A percentile compares a stretch with the other conserved stretches of the same genome.
Evolutionary conservation across 2,113 vertebrate genomes (phyloP).

Genomic region (Oostethus manadensis): DNA sequence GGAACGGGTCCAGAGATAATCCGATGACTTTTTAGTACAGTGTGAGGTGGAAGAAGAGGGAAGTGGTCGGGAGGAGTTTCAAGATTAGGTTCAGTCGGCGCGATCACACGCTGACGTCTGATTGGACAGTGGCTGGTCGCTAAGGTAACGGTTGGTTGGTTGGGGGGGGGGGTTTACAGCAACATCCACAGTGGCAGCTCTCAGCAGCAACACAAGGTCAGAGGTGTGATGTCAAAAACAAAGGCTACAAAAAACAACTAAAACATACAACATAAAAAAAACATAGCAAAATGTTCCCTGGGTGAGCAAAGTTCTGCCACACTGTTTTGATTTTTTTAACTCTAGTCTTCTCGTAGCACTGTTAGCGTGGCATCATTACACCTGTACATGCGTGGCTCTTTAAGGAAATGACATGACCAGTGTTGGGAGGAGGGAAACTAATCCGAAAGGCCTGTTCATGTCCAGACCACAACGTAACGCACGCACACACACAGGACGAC

Average conservation of each 20-base stretch:
- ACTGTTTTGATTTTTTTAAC: too few species aligned
- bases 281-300: too few species aligned
- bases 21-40: slow-evolving; percentile 38
- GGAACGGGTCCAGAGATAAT: slow-evolving; percentile 24
- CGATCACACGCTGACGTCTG: slow-evolving; percentile 29
- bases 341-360: too few species aligned
- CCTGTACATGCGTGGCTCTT: too few species aligned
- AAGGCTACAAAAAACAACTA: not conserved
- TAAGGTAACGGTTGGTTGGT: slow-evolving; percentile 37
- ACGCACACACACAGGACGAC: slow-evolving; percentile 16
- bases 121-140: slow-evolving; percentile 66
- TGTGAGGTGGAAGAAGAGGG: not conserved
- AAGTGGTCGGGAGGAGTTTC: slow-evolving; percentile 3
- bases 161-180: too few species aligned
- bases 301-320: too few species aligned
- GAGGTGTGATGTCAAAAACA: slow-evolving; percentile 25
- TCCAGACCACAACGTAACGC: slow-evolving; percentile 13
- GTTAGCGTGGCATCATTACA: too few species aligned
- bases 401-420: too few species aligned
- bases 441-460: not conserved
- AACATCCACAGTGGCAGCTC: too few species aligned
- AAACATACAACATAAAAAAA: too few species aligned
- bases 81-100: slow-evolving; percentile 11
- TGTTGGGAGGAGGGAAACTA: not conserved
- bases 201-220: slow-evolving; percentile 20